phyloP scores from a whole-genome alignment of 2,113 vertebrate species.

The Nettapus auritus region DNA sequence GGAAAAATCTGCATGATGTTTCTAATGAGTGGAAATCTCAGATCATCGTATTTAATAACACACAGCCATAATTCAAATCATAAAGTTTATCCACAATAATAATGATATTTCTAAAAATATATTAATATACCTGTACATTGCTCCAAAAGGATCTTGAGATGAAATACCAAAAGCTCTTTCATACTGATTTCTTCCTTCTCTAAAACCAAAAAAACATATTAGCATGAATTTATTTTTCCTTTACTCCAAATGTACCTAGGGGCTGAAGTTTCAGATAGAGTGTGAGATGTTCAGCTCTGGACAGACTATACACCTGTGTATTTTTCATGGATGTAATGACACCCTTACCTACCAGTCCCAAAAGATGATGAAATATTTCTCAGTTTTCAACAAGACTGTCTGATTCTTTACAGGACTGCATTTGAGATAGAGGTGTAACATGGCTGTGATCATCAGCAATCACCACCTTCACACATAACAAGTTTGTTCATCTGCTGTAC shows the following conservation, averaged over 20 bases:
- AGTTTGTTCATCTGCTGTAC: background rate
- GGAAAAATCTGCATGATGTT: background rate
- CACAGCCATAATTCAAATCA: background rate
- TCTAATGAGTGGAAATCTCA: background rate
- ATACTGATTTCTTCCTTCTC: slow-evolving; percentile 88
- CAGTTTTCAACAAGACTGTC: background rate
- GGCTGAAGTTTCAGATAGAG: background rate
- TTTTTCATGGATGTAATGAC: background rate
- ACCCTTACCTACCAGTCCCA: background rate
- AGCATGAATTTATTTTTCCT: background rate
- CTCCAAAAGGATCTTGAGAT: slow-evolving; percentile 83
- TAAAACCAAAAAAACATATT: slow-evolving; percentile 24
- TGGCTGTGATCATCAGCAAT: background rate
- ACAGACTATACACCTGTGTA: background rate
- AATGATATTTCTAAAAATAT: background rate
- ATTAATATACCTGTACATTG: slow-evolving; percentile 86
- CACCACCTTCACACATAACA: background rate
- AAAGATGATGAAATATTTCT: background rate
- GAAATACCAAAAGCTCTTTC: slow-evolving; percentile 81
- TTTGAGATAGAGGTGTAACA: background rate
- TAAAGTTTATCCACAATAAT: background rate
- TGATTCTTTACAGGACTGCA: background rate
- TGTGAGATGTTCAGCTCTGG: background rate
- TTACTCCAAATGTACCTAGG: background rate
- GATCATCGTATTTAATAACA: background rate